A percentile compares a stretch with the other conserved stretches of the same genome.
Conservation (phyloP, 2,888 invertebrate species). For the Hirtodrosophila duncani region DNA sequence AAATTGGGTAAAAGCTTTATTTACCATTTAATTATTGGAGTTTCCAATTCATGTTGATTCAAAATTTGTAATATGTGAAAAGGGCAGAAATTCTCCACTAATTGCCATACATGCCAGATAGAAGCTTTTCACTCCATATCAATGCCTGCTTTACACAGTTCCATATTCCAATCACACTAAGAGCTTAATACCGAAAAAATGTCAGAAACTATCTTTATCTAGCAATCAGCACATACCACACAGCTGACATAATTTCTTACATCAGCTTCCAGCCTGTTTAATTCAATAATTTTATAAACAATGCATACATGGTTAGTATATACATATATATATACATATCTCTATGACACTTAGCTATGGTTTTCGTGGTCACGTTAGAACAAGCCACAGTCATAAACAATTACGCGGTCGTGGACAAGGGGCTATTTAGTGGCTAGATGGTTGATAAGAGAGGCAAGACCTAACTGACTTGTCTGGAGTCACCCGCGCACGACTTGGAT, state of each 20-base stretch:
- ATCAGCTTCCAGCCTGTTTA: constrained; percentile 41
- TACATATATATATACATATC: too few relatives aligned
- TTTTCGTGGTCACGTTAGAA: constrained; percentile 45
- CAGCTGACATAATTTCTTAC: constrained; percentile 47
- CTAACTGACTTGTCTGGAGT: constrained; percentile 16
- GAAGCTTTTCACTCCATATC: too few relatives aligned
- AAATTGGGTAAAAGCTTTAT: too few relatives aligned
- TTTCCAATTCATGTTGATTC: too few relatives aligned
- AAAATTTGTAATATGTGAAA: too few relatives aligned
- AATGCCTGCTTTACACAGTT: too few relatives aligned
- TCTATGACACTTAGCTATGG: constrained; percentile 44
- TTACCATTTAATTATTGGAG: too few relatives aligned
- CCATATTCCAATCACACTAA: too few relatives aligned
- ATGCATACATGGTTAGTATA: too few relatives aligned
- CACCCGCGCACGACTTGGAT: constrained; percentile 28
- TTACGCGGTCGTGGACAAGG: constrained; percentile 43
- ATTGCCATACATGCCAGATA: too few relatives aligned
- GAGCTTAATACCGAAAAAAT: too few relatives aligned
- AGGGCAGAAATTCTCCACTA: too few relatives aligned
- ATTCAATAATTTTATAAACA: constrained; percentile 35
- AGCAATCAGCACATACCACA: constrained; percentile 39
- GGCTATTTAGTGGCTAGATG: constrained; percentile 51
- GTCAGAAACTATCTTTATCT: constrained; percentile 20
- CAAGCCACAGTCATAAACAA: constrained; percentile 31
- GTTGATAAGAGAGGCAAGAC: constrained; percentile 47